These are phyloP conservation scores for Pterophyllum scalare DNA, from an alignment of 2,113 vertebrate genomes.

Conservation along the genomic window DNA sequence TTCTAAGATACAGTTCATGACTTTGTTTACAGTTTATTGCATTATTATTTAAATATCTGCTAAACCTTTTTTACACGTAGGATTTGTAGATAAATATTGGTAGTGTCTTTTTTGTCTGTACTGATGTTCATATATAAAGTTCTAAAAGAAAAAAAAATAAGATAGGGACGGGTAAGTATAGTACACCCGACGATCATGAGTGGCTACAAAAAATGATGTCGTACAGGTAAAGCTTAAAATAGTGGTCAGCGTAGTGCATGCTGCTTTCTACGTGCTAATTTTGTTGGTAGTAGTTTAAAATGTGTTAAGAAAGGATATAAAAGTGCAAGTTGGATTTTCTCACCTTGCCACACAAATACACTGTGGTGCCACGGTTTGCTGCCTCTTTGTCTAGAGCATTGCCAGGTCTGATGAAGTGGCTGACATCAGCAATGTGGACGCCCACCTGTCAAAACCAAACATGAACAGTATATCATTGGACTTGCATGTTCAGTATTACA, in stretches of 20 bases:
- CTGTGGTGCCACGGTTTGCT: slow-evolving; percentile 93
- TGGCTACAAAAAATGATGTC: neutral
- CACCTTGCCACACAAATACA: slow-evolving; percentile 91
- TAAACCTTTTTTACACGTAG: neutral
- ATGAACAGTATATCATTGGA: neutral
- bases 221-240: neutral
- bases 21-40: neutral
- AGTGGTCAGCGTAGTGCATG: neutral
- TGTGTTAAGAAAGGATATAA: neutral
- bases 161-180: too few relatives aligned
- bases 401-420: slow-evolving; percentile 96
- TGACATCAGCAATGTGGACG: slow-evolving; percentile 97
- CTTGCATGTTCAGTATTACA: neutral
- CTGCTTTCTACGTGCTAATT: neutral
- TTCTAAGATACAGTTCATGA: neutral
- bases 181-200: neutral
- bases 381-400: slow-evolving; percentile 96
- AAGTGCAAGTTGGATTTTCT: neutral
- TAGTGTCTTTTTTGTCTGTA: too few relatives aligned
- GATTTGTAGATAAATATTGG: neutral
- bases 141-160: too few relatives aligned
- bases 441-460: slow-evolving; percentile 84
- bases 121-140: too few relatives aligned
- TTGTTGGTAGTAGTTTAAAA: neutral
- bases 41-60: neutral